Base-by-base conservation (phyloP, 2,888 invertebrate species). In the Orchesella flavescens region DNA sequence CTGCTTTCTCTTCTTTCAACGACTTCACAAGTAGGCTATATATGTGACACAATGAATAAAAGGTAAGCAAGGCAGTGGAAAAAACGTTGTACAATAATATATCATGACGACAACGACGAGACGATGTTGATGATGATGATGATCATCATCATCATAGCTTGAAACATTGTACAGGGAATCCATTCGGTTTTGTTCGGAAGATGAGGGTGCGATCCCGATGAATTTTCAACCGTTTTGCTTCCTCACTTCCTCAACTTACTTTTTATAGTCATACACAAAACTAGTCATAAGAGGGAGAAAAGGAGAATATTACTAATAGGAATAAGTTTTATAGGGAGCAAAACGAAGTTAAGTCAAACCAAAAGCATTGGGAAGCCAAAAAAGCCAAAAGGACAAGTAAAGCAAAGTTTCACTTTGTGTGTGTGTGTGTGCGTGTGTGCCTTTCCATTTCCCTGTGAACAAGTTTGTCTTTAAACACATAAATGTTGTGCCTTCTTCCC, bases 151-250 rank as follows among this genome's bases (percentile, higher is more conserved):
- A n/a, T n/a, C n/a, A n/a, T n/a, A 69, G 81, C 69, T 75, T 81
- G 74, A 81, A 75, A 81, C 81, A 81, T 81, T 81, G 81, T 81
- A 75, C 19, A 75, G 43, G 66, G 75, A 57, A 65, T 53, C 61
- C 63, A 49, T 75, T 81, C 81, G 81, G 81, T 75, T 69, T 69
- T 61, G 69, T 75, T 81, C 81, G 81, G 84, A 71, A 84, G 81
- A 85, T 83, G 83, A 85, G 85, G 85, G 85, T 85, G 83, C 82
- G 78, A 85, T 85, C 76, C 77, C 83, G 83, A 79, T 83, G 79
- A 85, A 85, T 85, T 83, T 85, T 84, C 71, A 84, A 79, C 71
- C 76, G 80, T 84, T 84, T 76, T 72, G 53, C 80, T 80, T 84
- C 80, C 74, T 77, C 61, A 66, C 66, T 73, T 71, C 55, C 77